These are phyloP conservation scores for Dasypus novemcinctus DNA, from an alignment of 2,113 vertebrate genomes.

Conservation along the genomic window DNA sequence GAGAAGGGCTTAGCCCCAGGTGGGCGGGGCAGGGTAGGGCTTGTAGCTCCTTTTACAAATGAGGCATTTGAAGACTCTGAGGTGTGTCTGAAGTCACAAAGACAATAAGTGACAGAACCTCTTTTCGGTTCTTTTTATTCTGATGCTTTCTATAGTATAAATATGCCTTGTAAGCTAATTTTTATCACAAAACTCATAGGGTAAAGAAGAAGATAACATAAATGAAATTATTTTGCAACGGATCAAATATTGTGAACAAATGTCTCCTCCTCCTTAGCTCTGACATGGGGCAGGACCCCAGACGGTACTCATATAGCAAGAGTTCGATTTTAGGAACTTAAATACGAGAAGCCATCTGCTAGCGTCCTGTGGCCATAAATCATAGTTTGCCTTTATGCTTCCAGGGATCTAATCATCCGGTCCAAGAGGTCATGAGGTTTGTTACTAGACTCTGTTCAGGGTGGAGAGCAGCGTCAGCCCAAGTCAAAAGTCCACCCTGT, in stretches of 20 bases:
- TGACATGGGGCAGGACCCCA: background rate
- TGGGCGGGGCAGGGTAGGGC: background rate
- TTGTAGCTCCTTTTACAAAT: background rate
- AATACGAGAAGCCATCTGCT: background rate
- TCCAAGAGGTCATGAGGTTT: conserved; percentile 2
- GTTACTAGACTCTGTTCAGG: background rate
- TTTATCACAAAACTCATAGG: background rate
- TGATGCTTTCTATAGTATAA: background rate
- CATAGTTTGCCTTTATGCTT: conserved; percentile 44
- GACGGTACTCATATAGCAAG: background rate
- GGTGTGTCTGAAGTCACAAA: background rate
- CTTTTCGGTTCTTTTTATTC: background rate
- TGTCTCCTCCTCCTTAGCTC: background rate
- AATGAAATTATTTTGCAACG: background rate
- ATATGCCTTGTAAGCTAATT: background rate
- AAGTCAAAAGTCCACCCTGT: conserved; percentile 47
- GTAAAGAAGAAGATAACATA: background rate
- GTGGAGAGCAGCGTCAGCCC: background rate
- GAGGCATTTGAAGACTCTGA: background rate
- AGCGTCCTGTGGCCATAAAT: background rate
- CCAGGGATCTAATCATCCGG: background rate
- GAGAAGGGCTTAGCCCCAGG: background rate
- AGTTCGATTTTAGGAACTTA: background rate
- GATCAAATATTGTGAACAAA: background rate
- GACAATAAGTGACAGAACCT: background rate